Evolutionary conservation across 2,797 vertebrate genomes (phyloP).

Genomic region (Mastacembelus armatus): DNA sequence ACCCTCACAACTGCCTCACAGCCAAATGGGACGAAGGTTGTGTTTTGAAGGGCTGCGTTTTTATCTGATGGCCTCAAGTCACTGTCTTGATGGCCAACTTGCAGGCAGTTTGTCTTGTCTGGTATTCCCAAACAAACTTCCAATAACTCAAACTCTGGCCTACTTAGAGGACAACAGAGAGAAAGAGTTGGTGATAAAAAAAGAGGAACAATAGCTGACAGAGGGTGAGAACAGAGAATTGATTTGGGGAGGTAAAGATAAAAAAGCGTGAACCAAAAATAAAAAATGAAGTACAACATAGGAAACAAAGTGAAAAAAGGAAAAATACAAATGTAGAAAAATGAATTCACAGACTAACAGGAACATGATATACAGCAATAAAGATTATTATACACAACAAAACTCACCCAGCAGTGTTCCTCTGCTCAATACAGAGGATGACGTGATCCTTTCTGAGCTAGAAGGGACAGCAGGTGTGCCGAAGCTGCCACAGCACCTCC

Average conservation of each 20-base stretch:
- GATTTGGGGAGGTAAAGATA: neutral
- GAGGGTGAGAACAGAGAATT: constrained; percentile 1
- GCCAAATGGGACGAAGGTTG: constrained; percentile 58
- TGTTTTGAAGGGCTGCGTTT: constrained; percentile 22
- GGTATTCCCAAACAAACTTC: constrained; percentile 67
- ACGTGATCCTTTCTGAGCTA: neutral
- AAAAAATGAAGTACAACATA: neutral
- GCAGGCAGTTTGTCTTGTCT: constrained; percentile 35
- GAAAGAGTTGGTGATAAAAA: neutral
- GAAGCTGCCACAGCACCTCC: constrained; percentile 31
- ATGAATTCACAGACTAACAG: neutral
- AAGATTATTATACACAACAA: neutral
- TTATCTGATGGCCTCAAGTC: constrained; percentile 48
- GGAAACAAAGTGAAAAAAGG: neutral
- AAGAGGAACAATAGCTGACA: constrained; percentile 3
- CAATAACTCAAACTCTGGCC: constrained; percentile 46
- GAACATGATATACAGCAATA: neutral
- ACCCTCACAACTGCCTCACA: constrained; percentile 1
- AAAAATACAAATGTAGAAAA: neutral
- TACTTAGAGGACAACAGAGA: constrained; percentile 31
- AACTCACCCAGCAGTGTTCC: no score
- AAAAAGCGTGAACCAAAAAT: neutral
- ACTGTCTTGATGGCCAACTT: neutral
- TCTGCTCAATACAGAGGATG: neutral
- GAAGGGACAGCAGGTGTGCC: neutral